These are phyloP conservation scores for Triops longicaudatus DNA, from an alignment of 1,140 invertebrate species.

Conservation along the genomic window DNA sequence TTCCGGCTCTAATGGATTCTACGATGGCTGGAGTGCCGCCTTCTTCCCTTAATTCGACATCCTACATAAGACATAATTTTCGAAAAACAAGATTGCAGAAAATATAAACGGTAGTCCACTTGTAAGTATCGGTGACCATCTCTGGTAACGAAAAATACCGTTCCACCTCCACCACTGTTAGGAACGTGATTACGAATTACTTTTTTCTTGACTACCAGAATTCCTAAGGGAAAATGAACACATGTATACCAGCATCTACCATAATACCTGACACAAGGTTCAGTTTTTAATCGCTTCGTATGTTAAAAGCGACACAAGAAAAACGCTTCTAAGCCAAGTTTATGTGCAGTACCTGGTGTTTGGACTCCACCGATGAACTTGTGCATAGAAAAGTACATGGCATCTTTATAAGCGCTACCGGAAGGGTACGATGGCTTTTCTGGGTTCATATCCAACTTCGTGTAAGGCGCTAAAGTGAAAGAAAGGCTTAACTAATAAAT, in stretches of 20 bases:
- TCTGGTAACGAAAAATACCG: constrained; percentile 53
- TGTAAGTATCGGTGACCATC: constrained; percentile 47
- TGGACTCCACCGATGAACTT: constrained; percentile 85
- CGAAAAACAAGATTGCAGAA: neutral
- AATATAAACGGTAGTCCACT: constrained; percentile 37
- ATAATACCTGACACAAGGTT: neutral
- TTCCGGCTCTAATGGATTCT: constrained; percentile 71
- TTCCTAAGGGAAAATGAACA: constrained; percentile 42
- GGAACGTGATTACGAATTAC: constrained; percentile 50
- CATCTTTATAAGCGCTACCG: constrained; percentile 71
- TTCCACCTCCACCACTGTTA: constrained; percentile 50
- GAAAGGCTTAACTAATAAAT: constrained; percentile 30
- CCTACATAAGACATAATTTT: constrained; percentile 38
- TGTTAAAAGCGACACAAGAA: no score
- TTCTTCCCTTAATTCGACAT: constrained; percentile 64
- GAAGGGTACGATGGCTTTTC: constrained; percentile 48
- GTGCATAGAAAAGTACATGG: constrained; percentile 80
- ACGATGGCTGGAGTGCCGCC: constrained; percentile 75
- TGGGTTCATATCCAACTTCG: constrained; percentile 80
- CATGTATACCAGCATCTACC: no score
- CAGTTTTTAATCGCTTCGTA: constrained; percentile 15
- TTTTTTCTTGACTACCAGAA: constrained; percentile 57
- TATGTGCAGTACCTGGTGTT: constrained; percentile 56
- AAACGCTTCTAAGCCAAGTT: no score
- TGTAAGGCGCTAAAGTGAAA: constrained; percentile 55